These are phyloP conservation scores for Prunella fulvescens DNA, from an alignment of 2,113 vertebrate genomes.

Conservation along the genomic window DNA sequence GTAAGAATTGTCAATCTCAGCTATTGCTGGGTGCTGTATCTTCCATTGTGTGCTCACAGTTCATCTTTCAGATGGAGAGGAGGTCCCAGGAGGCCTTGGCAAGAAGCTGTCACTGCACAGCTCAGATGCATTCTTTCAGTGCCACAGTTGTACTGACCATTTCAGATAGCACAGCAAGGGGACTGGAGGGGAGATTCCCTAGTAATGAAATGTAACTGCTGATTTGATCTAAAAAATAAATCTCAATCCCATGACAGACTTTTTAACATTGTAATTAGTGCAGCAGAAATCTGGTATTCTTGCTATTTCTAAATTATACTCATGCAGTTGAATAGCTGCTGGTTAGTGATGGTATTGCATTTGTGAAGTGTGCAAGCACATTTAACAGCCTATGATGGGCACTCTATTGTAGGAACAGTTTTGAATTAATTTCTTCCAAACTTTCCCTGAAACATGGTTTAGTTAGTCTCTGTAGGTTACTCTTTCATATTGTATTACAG, in stretches of 20 bases:
- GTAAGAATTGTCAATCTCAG: not conserved
- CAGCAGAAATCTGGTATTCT: not conserved
- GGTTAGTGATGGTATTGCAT: not conserved
- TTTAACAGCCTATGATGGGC: not conserved
- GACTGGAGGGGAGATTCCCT: fast-evolving
- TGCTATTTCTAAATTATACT: not conserved
- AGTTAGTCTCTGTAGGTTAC: not conserved
- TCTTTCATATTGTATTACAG: not conserved
- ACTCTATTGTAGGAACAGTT: not conserved
- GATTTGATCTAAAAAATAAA: not conserved
- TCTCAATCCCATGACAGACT: not conserved
- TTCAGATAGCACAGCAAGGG: not conserved
- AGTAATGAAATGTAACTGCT: not conserved
- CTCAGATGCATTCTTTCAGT: not conserved
- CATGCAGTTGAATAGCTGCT: not conserved
- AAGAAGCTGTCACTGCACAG: not conserved
- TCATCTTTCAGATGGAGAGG: not conserved
- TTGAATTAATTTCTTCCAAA: not conserved
- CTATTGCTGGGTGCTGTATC: not conserved
- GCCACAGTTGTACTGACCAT: not conserved
- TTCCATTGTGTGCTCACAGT: not conserved
- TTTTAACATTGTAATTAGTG: not conserved
- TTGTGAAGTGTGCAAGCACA: not conserved
- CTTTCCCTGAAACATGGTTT: not conserved
- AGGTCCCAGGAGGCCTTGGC: not conserved